These are phyloP conservation scores for Ciconia boyciana DNA, from an alignment of 2,113 vertebrate species.

Conservation along the genomic window DNA sequence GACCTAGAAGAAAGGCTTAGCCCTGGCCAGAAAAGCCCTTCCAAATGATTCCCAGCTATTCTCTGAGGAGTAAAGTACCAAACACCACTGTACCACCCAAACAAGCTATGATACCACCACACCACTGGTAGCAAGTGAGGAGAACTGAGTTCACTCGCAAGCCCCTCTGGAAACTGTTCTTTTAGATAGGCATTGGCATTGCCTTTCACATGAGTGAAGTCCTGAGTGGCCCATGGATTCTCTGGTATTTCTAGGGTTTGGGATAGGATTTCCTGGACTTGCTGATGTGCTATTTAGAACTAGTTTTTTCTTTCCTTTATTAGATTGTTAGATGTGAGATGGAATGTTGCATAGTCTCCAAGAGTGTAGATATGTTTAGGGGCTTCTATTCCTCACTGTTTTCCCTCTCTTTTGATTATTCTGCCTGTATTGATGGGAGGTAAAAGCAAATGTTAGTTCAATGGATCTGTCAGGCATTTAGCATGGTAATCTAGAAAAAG, in stretches of 20 bases:
- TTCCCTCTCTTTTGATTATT: neutral
- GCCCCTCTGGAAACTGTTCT: neutral
- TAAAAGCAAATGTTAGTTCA: neutral
- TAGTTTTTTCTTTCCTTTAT: neutral
- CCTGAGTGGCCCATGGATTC: neutral
- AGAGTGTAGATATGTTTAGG: neutral
- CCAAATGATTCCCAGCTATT: neutral
- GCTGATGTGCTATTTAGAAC: neutral
- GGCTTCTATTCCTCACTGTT: neutral
- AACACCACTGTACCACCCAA: neutral
- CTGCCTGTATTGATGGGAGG: neutral
- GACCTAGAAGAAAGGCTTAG: neutral
- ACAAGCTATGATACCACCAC: neutral
- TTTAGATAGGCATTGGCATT: neutral
- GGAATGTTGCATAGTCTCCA: neutral
- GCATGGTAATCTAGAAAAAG: neutral
- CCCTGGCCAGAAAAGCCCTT: neutral
- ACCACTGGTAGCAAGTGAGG: neutral
- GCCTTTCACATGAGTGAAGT: neutral
- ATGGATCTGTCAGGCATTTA: neutral
- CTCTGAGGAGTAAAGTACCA: neutral
- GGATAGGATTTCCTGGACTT: neutral
- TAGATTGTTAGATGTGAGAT: neutral
- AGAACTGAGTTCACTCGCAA: neutral
- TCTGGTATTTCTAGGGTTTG: neutral